Conservation (phyloP, 2,113 vertebrate genomes). For the Burhinus bistriatus region DNA sequence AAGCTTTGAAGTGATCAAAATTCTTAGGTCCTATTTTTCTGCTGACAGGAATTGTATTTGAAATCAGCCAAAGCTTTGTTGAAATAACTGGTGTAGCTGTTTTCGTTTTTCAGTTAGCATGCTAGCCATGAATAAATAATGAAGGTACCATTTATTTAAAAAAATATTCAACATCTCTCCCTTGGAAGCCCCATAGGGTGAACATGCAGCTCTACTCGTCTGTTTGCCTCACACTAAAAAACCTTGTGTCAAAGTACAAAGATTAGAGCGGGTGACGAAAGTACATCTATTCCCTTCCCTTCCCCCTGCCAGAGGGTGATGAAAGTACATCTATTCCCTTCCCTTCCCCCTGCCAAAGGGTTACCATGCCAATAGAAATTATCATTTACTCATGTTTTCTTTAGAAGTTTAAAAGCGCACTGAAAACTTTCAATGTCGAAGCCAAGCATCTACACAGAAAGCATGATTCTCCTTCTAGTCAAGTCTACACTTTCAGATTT, state of each 20-base stretch:
- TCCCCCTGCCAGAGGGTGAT: too few species aligned
- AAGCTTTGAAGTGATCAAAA: not conserved
- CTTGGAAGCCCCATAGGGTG: not conserved
- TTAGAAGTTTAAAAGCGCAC: not conserved
- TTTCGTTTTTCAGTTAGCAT: not conserved
- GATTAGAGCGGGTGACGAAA: not conserved
- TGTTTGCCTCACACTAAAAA: not conserved
- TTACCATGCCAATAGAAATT: not conserved
- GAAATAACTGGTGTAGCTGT: not conserved
- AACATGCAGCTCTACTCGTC: not conserved
- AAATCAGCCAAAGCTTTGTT: not conserved
- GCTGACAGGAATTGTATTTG: not conserved
- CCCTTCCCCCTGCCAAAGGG: not conserved
- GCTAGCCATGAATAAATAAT: slow-evolving; percentile 4
- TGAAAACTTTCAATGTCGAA: not conserved
- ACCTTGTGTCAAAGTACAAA: not conserved
- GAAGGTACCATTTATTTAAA: not conserved
- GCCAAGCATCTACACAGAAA: not conserved
- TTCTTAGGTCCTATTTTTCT: not conserved
- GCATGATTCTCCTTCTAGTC: not conserved
- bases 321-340: not conserved
- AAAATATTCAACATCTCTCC: not conserved
- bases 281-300: not conserved
- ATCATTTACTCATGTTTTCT: not conserved
- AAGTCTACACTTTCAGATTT: not conserved